Evolutionary conservation across 2,888 invertebrate genomes (phyloP), one percentile per base, ranked within the genome.

Genomic region (Chironomus riparius): DNA sequence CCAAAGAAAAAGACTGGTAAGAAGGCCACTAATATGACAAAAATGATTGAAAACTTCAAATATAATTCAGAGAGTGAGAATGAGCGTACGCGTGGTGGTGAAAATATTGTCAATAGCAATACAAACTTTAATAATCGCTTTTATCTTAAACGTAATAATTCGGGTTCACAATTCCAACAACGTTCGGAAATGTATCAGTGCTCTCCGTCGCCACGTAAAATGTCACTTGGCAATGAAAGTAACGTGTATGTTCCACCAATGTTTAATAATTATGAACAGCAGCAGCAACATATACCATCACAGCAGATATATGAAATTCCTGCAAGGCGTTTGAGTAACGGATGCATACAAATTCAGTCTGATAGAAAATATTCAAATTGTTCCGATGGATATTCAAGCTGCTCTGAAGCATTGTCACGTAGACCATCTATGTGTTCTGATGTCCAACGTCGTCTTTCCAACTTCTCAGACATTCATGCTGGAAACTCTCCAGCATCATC

Each of bases 1-100:
- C 89, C 91, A 76, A 92, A 92, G 81, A 88, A 92, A 85, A 92
- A 91, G 81, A 86, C 87, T 0, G 85, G 85, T 77, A 89, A 89
- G 79, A 91, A 91, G 78, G 87, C 87, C 13, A 86, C 86, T 0
- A 81, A 86, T 6, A 86, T 87, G n/a, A 86, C 88, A 65, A 87
- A 88, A 68, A 83, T 85, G 79, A 86, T 85, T 77, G 89, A 90
- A 81, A 88, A 88, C 79, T 88, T 88, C 81, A 90, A 90, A 79
- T 89, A 87, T 79, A 86, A 77, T 65, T 78, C 79, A 4, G 84
- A 85, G 7, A 80, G 80, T 76, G 83, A 79, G 76, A 82, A 81
- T 50, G 84, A 84, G 78, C 80, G 84, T 7, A 82, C 82, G 12
- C 83, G 84, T 2, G 83, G 84, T 15, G 84, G 84, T 70, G 83